These are phyloP conservation scores for Rhegmatorhina hoffmannsi DNA, from an alignment of 2,113 vertebrate species.

Conservation along the genomic window DNA sequence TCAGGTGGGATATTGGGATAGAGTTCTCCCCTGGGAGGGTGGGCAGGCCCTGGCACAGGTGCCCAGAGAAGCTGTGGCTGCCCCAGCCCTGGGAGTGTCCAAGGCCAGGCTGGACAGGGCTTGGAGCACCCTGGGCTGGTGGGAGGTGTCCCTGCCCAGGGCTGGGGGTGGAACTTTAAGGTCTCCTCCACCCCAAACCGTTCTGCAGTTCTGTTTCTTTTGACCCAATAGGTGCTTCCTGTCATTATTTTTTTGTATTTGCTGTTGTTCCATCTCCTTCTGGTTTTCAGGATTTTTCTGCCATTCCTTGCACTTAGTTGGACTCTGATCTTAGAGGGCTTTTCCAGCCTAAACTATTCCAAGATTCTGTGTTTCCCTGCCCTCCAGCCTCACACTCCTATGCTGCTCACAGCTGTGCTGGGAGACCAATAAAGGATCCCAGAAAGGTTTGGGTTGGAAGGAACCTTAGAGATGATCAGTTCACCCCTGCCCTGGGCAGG, in stretches of 20 bases:
- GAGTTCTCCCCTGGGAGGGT: neutral
- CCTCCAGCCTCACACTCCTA: accelerated
- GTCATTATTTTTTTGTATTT: neutral
- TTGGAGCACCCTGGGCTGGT: neutral
- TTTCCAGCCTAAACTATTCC: neutral
- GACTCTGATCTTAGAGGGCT: neutral
- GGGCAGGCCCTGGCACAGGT: neutral
- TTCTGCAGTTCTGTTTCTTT: neutral
- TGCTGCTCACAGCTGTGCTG: accelerated
- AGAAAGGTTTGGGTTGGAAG: neutral
- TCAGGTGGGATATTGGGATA: neutral
- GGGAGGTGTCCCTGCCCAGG: neutral
- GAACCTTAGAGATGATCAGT: neutral
- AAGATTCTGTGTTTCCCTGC: neutral
- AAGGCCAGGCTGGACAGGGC: neutral
- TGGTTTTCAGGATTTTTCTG: neutral
- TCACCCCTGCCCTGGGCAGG: neutral
- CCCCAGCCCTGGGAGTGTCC: neutral
- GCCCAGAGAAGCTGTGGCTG: neutral
- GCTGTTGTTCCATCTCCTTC: neutral
- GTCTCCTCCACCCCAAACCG: neutral
- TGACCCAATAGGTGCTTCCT: neutral
- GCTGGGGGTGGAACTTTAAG: neutral
- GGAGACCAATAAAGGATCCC: neutral
- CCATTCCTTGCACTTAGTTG: neutral